phyloP scores from a whole-genome alignment of 1,140 invertebrate species.

The Globodera ellingtonae region DNA sequence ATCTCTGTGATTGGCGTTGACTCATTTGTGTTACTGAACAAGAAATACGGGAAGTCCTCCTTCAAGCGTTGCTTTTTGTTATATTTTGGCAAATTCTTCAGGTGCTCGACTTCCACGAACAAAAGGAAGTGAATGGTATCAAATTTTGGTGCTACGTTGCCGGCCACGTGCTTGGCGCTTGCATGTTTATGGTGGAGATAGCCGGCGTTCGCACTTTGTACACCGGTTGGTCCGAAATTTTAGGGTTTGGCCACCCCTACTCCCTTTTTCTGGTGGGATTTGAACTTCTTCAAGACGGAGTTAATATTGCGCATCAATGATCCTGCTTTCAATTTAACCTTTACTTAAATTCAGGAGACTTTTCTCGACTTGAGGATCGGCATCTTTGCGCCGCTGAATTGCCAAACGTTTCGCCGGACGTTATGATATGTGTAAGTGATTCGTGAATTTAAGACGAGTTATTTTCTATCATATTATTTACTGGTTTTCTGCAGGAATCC shows the following conservation, averaged over 20 bases:
- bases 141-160: constrained; percentile 97
- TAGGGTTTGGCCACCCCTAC: no score
- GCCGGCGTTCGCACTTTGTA: constrained; percentile 94
- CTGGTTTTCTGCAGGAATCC: constrained; percentile 75
- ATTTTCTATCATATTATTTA: neutral
- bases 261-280: no score
- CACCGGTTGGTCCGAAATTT: constrained; percentile 68
- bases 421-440: constrained; percentile 75
- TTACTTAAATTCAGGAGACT: constrained; percentile 75
- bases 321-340: no score
- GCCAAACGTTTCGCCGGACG: constrained; percentile 89
- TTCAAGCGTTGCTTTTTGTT: neutral
- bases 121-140: constrained; percentile 93
- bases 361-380: constrained; percentile 95
- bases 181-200: constrained; percentile 99
- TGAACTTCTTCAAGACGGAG: no score
- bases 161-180: constrained; percentile 95
- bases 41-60: no score
- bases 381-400: constrained; percentile 99
- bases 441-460: neutral
- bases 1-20: constrained; percentile 1
- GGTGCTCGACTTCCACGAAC: constrained; percentile 66
- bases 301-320: no score
- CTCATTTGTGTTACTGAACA: neutral
- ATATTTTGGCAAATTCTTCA: constrained; percentile 32